Conservation (phyloP, 2,888 invertebrate genomes). For the Cryptops parisi region DNA sequence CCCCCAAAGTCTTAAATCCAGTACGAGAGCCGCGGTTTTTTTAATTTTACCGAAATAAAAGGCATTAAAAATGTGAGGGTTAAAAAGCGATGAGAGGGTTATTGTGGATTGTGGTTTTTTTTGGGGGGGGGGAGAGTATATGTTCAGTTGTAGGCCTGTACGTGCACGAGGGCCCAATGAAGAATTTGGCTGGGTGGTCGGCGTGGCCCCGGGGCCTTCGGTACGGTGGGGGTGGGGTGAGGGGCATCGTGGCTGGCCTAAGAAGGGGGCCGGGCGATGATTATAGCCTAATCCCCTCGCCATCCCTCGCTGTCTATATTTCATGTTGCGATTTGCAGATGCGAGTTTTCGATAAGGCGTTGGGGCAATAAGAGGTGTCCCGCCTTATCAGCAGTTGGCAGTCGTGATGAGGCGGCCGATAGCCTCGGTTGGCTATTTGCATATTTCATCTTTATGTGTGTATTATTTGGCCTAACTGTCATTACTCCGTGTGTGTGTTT, state of each 20-base stretch:
- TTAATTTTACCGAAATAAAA: too few species aligned
- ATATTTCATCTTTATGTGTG: slow-evolving; percentile 12
- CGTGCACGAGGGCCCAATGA: too few species aligned
- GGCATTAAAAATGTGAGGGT: too few species aligned
- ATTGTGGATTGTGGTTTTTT: too few species aligned
- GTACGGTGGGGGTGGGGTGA: background rate
- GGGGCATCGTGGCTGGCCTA: background rate
- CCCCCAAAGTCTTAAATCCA: too few species aligned
- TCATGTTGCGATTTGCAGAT: slow-evolving; percentile 11
- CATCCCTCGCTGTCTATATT: slow-evolving; percentile 8
- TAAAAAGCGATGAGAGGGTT: too few species aligned
- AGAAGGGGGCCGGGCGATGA: background rate
- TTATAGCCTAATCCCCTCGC: background rate
- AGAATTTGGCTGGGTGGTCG: too few species aligned
- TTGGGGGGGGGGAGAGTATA: too few species aligned
- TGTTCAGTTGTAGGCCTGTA: too few species aligned
- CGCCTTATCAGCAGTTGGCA: slow-evolving; percentile 10
- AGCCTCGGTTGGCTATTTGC: slow-evolving; percentile 3
- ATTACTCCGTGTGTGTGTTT: slow-evolving; percentile 6
- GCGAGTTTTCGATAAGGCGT: slow-evolving; percentile 2
- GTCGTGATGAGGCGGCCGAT: slow-evolving; percentile 7
- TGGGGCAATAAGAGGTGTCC: slow-evolving; percentile 7
- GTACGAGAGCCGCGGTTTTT: too few species aligned
- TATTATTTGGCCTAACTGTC: slow-evolving; percentile 6
- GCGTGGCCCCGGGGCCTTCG: too few species aligned